Evolutionary conservation across 2,113 vertebrate genomes (phyloP), one percentile per base, ranked within the genome.

Genomic region (Stegastes partitus): DNA sequence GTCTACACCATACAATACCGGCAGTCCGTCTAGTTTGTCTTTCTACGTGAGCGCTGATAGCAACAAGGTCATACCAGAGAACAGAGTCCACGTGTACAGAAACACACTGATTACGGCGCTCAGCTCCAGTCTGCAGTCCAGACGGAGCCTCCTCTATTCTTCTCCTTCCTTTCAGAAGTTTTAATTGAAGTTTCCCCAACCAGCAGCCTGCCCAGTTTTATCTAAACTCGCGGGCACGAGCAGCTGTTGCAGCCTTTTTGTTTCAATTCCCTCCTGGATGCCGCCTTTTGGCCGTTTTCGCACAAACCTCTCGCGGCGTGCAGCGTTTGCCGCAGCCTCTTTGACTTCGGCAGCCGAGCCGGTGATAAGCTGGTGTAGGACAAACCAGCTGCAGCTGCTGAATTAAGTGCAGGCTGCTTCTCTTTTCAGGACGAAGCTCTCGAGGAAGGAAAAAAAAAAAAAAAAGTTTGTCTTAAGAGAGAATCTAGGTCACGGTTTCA

Each of bases 241-340:
- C 61, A 45, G 47, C n/a, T 11, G 53, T 26, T 55, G 31, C 58
- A 59, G 58, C 18, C 5, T 28, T 11, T 34, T 21, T 61, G 55
- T 34, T 69, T 69, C 55, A 80, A 74, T 77, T 61, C 64, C 54
- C 53, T 61, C 26, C 51, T 61, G 67, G 71, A 62, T 16, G 59
- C 56, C 3, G 19, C 55, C 19, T 58, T 59, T 54, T 64, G 31
- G 62, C 23, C 3, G 12, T 49, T n/a, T n/a, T 56, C 22, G 21
- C 31, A 68, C 55, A 47, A 59, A 61, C n/a, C 51, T 31, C 31
- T 68, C 64, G 57, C 16, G 49, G 22, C 31, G 21, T 14, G 44
- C 31, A 22, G 9, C 42, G 50, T 71, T 63, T 14, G 2, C 58
- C 15, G 16, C 57, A 5, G 54, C 28, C 21, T 3, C 54, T 53